Conservation (phyloP, 1,140 invertebrate species). For the Heliconius hewitsoni region DNA sequence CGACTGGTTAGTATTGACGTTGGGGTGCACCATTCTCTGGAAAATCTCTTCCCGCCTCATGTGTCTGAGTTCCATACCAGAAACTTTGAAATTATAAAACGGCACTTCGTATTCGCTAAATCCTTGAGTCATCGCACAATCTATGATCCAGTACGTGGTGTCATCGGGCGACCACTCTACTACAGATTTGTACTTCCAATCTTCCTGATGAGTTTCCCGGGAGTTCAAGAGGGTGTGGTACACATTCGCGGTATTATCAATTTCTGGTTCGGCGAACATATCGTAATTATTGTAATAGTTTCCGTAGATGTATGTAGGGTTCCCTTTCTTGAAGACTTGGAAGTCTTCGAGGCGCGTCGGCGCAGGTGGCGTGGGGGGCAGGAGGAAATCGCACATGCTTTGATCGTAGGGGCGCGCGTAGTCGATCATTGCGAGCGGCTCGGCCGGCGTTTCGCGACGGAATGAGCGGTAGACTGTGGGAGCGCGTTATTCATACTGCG, state of each 20-base stretch:
- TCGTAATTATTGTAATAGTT: conserved; percentile 70
- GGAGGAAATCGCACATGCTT: conserved; percentile 68
- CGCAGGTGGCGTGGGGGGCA: conserved; percentile 54
- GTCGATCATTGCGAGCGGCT: conserved; percentile 68
- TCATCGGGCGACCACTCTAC: conserved; percentile 81
- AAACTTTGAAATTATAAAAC: conserved; percentile 76
- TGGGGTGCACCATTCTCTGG: conserved; percentile 66
- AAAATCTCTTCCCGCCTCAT: conserved; percentile 78
- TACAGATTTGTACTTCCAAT: conserved; percentile 81
- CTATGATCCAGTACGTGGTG: conserved; percentile 82
- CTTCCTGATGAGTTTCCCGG: conserved; percentile 64
- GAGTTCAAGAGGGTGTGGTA: conserved; percentile 64
- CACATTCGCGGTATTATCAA: conserved; percentile 56
- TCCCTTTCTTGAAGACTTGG: conserved; percentile 68
- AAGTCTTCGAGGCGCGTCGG: conserved; percentile 72
- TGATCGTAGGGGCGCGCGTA: conserved; percentile 70
- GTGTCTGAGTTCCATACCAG: conserved; percentile 74
- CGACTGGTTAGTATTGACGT: conserved; percentile 52
- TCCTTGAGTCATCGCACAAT: conserved; percentile 68
- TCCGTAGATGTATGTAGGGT: conserved; percentile 63
- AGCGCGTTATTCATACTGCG: conserved; percentile 51
- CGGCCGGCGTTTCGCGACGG: conserved; percentile 62
- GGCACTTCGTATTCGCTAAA: conserved; percentile 72
- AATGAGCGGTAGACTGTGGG: conserved; percentile 53
- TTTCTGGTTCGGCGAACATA: conserved; percentile 57